phyloP scores from a whole-genome alignment of 2,797 vertebrate genomes.

The Mycteria americana region DNA sequence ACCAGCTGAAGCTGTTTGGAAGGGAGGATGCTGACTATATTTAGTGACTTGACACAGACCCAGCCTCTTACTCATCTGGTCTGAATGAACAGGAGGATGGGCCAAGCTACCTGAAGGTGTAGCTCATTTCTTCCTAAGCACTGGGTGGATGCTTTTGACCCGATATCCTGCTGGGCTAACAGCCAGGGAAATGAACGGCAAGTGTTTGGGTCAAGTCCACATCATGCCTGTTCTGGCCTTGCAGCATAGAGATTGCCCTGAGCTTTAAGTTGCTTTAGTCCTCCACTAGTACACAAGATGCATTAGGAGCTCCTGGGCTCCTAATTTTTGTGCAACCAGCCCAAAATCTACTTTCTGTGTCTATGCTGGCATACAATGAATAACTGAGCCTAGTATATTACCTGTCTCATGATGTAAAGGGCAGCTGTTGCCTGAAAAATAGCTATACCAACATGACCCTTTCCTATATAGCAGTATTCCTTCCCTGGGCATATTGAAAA shows the following conservation, averaged over 20 bases:
- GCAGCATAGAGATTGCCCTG: neutral
- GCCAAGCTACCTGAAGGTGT: neutral
- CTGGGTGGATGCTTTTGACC: neutral
- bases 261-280: neutral
- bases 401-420: neutral
- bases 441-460: neutral
- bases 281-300: neutral
- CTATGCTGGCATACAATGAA: neutral
- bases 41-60: neutral
- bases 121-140: neutral
- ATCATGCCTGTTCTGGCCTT: neutral
- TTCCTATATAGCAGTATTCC: neutral
- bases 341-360: neutral
- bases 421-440: neutral
- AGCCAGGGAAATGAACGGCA: neutral
- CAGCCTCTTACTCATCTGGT: neutral
- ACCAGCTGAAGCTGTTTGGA: neutral
- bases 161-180: neutral
- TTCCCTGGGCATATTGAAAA: neutral
- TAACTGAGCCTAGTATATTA: neutral
- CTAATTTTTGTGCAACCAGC: neutral
- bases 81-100: neutral
- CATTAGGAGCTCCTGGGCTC: neutral
- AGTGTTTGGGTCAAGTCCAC: neutral
- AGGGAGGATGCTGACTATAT: neutral